A percentile compares a stretch with the other conserved stretches of the same genome.
Evolutionary conservation across 2,888 invertebrate genomes (phyloP).

Genomic region (Tricholauxania praeusta): DNA sequence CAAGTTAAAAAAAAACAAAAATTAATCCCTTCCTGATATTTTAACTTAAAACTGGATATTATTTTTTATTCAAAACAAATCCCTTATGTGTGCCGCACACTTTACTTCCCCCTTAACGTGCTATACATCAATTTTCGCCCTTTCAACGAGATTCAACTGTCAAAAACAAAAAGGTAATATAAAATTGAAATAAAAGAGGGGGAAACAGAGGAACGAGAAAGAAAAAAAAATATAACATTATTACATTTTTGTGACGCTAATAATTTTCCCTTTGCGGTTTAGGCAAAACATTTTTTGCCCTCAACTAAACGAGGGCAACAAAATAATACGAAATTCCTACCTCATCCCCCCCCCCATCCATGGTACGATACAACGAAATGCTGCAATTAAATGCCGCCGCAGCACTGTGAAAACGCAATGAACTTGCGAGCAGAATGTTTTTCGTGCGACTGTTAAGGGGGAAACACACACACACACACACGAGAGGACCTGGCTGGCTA

Average conservation of each 20-base stretch:
- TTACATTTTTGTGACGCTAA: constrained; percentile 35
- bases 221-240: constrained; percentile 26
- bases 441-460: not conserved
- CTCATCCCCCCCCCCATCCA: no score
- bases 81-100: not conserved
- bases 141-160: constrained; percentile 15
- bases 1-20: not conserved
- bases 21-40: constrained; percentile 2
- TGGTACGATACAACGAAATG: not conserved
- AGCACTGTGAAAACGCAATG: not conserved
- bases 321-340: no score
- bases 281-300: constrained; percentile 22
- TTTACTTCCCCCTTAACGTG: not conserved
- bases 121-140: not conserved
- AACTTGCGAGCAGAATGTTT: not conserved
- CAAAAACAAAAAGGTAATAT: constrained; percentile 12
- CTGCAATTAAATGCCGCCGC: constrained; percentile 9
- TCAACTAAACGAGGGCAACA: not conserved
- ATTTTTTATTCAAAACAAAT: not conserved
- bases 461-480: no score
- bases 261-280: constrained; percentile 34
- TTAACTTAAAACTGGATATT: not conserved
- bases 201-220: no score
- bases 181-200: no score
- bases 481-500: no score